Base-by-base conservation (phyloP, 2,113 vertebrate species). In the Nibea coibor region DNA sequence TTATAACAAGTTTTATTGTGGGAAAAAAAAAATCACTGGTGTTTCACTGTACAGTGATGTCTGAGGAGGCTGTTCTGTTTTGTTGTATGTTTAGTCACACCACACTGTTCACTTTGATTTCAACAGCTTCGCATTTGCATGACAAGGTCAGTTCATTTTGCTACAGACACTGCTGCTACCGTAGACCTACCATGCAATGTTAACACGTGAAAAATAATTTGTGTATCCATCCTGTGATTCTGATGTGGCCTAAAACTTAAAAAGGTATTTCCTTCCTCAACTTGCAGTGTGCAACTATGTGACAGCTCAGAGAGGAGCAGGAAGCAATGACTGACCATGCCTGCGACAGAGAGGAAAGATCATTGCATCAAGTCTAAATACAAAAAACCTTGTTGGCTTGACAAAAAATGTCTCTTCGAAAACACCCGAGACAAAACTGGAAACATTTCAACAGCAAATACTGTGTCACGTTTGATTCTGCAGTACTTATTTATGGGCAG, bases 401-500 rank as follows among this genome's bases (percentile, higher is more conserved):
- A n/a, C n/a, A 28, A 45, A 42, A 43, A 59, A 59, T 12, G n/a
- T 35, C 42, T 39, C 0, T 4, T 67, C 1, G 17, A 20, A 51
- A 69, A 35, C 16, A 48, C 10, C n/a, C 0, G 19, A 47, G 24
- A 65, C 19, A 71, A 45, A 59, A 59, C 1, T 28, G 14, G 4
- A 78, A 63, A 1, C 15, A 35, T 2, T 79, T 22, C 20, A 56
- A 56, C 26, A 9, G n/a, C 35, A 58, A 81, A 51, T 2, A 28
- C 9, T 16, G 4, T 28, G 17, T 64, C 51, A 45, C 42, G 51
- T 57, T 47, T 53, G 51, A 64, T 54, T 47, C 10, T 35, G 17
- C 24, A 3, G 53, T 20, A 65, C 64, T 24, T 61, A 73, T 82
- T 63, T 48, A 71, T 66, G 26, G 62, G 11, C 43, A 28, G 22